A percentile compares a stretch with the other conserved stretches of the same genome.
Evolutionary conservation across 2,797 vertebrate genomes (phyloP).

Genomic region (Urocyon cinereoargenteus): DNA sequence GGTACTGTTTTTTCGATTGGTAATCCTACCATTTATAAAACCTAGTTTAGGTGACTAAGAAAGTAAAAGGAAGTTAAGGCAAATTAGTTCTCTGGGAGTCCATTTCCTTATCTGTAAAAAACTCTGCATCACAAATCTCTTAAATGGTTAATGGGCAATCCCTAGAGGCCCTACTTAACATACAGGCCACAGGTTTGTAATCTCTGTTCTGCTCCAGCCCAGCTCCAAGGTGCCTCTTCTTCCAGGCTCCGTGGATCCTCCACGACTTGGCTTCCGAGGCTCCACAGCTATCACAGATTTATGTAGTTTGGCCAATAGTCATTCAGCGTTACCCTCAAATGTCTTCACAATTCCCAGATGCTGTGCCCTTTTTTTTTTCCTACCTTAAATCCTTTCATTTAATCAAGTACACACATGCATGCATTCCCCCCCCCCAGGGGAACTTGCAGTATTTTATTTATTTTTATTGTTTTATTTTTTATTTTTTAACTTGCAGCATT

Average conservation of each 20-base stretch:
- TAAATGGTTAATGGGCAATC: neutral
- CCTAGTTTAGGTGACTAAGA: neutral
- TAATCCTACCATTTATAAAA: neutral
- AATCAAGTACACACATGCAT: neutral
- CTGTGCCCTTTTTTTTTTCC: neutral
- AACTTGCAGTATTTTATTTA: neutral
- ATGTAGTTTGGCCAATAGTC: neutral
- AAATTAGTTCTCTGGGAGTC: neutral
- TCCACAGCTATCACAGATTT: neutral
- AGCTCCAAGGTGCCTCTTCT: neutral
- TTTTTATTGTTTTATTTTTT: too few species aligned
- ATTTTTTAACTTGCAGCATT: neutral
- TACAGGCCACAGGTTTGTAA: neutral
- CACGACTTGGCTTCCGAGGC: neutral
- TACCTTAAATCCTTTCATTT: neutral
- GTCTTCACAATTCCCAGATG: neutral
- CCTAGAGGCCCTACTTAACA: neutral
- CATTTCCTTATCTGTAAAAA: neutral
- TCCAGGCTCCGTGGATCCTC: neutral
- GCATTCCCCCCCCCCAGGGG: neutral
- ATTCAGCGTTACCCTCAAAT: neutral
- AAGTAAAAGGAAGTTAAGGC: slow-evolving; percentile 1
- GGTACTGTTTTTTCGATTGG: neutral
- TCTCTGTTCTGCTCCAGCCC: neutral
- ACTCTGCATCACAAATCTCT: neutral